Evolutionary conservation across 2,797 vertebrate genomes (phyloP).

Genomic region (Ciconia nigra): DNA sequence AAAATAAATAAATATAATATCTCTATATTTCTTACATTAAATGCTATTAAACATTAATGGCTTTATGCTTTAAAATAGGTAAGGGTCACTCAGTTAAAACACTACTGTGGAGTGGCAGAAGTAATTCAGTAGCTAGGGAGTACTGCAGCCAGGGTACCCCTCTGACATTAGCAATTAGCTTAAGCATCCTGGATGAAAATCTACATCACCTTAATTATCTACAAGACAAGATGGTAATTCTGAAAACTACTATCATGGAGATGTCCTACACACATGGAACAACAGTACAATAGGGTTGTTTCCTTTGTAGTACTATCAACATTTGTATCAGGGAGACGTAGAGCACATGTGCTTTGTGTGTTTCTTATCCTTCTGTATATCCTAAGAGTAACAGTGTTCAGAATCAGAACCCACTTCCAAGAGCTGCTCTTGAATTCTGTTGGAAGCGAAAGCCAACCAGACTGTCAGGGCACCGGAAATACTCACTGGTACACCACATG

Average conservation of each 20-base stretch:
- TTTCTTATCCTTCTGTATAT: neutral
- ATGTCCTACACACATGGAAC: neutral
- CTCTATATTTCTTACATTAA: neutral
- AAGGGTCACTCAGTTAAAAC: neutral
- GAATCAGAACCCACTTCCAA: neutral
- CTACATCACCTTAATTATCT: neutral
- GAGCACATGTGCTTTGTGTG: neutral
- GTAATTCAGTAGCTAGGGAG: neutral
- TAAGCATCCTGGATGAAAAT: neutral
- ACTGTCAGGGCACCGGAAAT: neutral
- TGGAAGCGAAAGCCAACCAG: neutral
- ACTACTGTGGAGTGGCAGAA: neutral
- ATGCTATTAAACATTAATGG: neutral
- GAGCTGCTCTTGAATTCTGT: neutral
- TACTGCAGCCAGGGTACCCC: neutral
- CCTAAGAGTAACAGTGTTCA: neutral
- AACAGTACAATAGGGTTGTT: rapidly evolving
- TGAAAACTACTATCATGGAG: neutral
- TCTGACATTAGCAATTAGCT: neutral
- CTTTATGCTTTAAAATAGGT: neutral
- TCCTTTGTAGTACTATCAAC: neutral
- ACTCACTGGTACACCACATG: neutral
- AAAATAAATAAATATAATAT: neutral
- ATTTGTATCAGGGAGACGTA: neutral
- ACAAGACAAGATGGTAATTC: neutral